These are phyloP conservation scores for Ariopsis seemanni DNA, from an alignment of 2,113 vertebrate genomes.

Conservation along the genomic window DNA sequence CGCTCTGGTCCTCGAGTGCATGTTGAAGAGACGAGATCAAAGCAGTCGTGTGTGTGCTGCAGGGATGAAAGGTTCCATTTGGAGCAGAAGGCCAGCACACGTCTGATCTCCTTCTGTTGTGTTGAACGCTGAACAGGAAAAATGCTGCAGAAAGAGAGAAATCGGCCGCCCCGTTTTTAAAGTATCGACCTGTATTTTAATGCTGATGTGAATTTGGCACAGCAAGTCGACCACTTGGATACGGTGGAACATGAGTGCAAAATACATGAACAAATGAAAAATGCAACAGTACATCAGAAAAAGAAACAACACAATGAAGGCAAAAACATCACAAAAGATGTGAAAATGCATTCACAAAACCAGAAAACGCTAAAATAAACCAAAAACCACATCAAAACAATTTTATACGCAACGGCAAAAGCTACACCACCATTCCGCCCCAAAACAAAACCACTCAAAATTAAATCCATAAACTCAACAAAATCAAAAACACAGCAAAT, in stretches of 20 bases:
- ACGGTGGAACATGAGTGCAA: neutral
- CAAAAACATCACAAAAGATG: neutral
- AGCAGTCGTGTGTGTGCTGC: slow-evolving; percentile 51
- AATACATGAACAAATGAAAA: neutral
- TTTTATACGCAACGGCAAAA: neutral
- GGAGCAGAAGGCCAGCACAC: slow-evolving; percentile 19
- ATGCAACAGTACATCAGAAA: neutral
- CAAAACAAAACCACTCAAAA: neutral
- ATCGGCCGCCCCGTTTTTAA: slow-evolving; percentile 34
- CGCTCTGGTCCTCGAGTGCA: slow-evolving; percentile 42
- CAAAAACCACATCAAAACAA: neutral
- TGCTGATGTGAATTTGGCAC: neutral
- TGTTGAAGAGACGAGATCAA: slow-evolving; percentile 57
- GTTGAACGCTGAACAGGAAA: neutral
- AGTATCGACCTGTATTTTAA: slow-evolving; percentile 37
- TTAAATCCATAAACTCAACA: no score
- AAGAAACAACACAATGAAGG: neutral
- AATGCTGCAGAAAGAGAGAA: neutral
- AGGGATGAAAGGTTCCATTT: slow-evolving; percentile 55
- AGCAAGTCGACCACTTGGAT: neutral
- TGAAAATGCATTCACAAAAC: neutral
- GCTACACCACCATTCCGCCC: no score
- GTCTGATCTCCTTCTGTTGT: neutral
- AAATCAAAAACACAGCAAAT: neutral
- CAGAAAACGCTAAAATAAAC: neutral